Percentiles rank a stretch among this genome's conserved stretches.
These are phyloP conservation scores for Hylyphantes graminicola DNA, from an alignment of 1,140 invertebrate genomes.

Conservation along the genomic window DNA sequence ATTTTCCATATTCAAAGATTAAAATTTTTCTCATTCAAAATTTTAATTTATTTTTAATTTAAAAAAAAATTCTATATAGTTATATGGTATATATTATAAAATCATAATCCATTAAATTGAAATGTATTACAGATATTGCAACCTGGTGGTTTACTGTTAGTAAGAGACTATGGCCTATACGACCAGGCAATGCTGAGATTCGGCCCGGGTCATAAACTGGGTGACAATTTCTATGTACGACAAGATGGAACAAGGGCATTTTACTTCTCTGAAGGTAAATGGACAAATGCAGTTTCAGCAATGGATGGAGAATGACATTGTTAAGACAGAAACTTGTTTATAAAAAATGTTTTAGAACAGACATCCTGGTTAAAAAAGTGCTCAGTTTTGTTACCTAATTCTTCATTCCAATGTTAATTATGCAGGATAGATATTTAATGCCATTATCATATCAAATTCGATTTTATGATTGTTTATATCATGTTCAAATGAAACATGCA, in stretches of 20 bases:
- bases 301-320: too few relatives aligned
- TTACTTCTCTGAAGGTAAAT: constrained; percentile 65
- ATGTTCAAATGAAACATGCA: too few relatives aligned
- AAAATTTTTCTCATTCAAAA: too few relatives aligned
- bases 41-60: too few relatives aligned
- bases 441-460: too few relatives aligned
- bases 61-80: too few relatives aligned
- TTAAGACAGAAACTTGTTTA: neutral
- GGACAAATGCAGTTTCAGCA: neutral
- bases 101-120: too few relatives aligned
- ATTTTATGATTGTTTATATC: too few relatives aligned
- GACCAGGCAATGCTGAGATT: constrained; percentile 96
- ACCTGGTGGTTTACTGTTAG: constrained; percentile 85
- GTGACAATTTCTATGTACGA: constrained; percentile 94
- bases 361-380: neutral
- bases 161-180: constrained; percentile 97
- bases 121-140: constrained; percentile 72
- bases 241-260: constrained; percentile 88
- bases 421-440: neutral
- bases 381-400: neutral
- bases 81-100: too few relatives aligned
- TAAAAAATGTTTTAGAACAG: neutral
- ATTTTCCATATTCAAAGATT: too few relatives aligned
- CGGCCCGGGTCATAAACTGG: constrained; percentile 89
- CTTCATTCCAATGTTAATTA: neutral